Base-by-base conservation (phyloP, 2,888 invertebrate genomes). In the Coleophora flavipennella region DNA sequence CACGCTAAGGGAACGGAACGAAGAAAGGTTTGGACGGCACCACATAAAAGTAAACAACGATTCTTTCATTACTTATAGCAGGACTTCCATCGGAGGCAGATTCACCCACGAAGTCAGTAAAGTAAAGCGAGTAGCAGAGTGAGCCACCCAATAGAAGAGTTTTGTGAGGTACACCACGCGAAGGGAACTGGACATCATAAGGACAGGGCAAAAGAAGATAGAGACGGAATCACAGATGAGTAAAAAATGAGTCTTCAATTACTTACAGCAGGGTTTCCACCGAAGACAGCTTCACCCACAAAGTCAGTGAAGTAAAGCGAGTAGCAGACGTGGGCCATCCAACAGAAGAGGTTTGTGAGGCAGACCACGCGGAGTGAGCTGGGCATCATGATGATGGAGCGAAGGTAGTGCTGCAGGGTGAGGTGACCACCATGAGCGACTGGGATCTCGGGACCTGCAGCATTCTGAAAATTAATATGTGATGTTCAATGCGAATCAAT, bases 241-340 rank as follows among this genome's bases (percentile, higher is more conserved):
- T n/a, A n/a, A n/a, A n/a, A n/a, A n/a, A n/a, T n/a, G n/a, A n/a
- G n/a, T n/a, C n/a, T n/a, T n/a, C n/a, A 3, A 6, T 10, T 33
- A 70, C 78, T 79, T 67, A 91, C 92, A 63, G 88, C 89, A n/a
- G 95, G 95, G 76, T 94, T 88, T 0, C 96, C 96, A n/a, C 88
- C 88, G 65, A 92, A 96, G 12, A 96, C 94, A 9, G 94, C 91
- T 73, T 96, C 95, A 0, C 95, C 96, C 1, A 96, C 97, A 62
- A 97, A 98, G 76, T 97, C 97, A 0, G 97, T 98, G 71, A 98
- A 97, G 73, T 97, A 97, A 6, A 98, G 83, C 0, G 97, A 97
- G 67, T 97, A 98, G 70, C 97, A 97, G 33, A 98, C 96, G 55
- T 98, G 93, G 0, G 97, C 95, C 96, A 97, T 97, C 97, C 97